Conservation (phyloP, 2,888 invertebrate species). For the Lampropteryx suffumata region DNA sequence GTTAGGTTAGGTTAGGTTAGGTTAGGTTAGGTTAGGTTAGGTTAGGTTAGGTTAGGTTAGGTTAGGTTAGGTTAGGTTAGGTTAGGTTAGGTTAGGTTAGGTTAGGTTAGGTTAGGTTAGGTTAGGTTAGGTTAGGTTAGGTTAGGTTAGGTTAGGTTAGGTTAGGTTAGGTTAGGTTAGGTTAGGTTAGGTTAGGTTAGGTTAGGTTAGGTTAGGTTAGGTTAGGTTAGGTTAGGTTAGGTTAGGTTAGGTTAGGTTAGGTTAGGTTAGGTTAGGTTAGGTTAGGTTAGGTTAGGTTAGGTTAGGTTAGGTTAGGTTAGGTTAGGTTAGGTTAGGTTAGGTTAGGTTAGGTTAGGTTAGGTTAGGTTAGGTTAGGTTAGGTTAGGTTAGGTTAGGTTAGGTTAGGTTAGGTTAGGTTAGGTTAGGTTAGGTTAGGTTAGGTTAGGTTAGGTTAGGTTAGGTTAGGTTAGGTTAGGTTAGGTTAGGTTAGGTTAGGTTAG, state of each 20-base stretch:
- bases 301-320: background rate
- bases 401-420: conserved; percentile 1
- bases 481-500: conserved; percentile 1
- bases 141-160: background rate
- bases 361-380: background rate
- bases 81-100: conserved; percentile 1
- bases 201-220: background rate
- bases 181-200: background rate
- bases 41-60: background rate
- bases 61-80: conserved; percentile 1
- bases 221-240: background rate
- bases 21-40: background rate
- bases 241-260: background rate
- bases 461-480: conserved; percentile 1
- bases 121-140: conserved; percentile 1
- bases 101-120: conserved; percentile 1
- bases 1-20: conserved; percentile 1
- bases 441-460: conserved; percentile 1
- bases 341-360: background rate
- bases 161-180: background rate
- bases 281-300: background rate
- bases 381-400: background rate
- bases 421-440: conserved; percentile 1
- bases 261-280: background rate
- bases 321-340: background rate